Conservation (phyloP, 1,140 invertebrate genomes). For the Pemphigus obesinymphae region DNA sequence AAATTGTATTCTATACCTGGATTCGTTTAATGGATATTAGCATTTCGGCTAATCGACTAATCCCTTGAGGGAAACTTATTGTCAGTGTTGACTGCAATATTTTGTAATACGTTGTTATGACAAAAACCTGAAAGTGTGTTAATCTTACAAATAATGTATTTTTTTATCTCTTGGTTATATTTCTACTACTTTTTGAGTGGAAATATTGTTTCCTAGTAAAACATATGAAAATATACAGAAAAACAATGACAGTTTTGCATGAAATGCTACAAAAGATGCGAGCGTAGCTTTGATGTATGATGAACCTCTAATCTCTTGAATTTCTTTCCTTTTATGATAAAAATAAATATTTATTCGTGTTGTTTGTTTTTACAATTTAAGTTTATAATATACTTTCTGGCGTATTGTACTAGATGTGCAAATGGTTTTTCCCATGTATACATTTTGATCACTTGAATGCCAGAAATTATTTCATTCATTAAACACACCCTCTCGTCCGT, state of each 20-base stretch:
- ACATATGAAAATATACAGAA: constrained; percentile 71
- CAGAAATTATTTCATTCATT: constrained; percentile 88
- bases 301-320: constrained; percentile 63
- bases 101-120: constrained; percentile 68
- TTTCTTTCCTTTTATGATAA: too few species aligned
- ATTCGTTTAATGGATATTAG: constrained; percentile 65
- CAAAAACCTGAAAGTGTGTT: constrained; percentile 57
- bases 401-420: constrained; percentile 58
- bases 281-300: constrained; percentile 68
- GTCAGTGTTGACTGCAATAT: constrained; percentile 68
- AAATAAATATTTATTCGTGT: too few species aligned
- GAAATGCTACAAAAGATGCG: constrained; percentile 68
- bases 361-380: too few species aligned
- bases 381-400: constrained; percentile 56
- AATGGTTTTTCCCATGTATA: constrained; percentile 82
- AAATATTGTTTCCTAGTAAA: constrained; percentile 63
- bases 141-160: too few species aligned
- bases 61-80: constrained; percentile 66
- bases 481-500: constrained; percentile 79
- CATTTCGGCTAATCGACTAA: constrained; percentile 57
- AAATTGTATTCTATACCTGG: constrained; percentile 46
- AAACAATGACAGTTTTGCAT: constrained; percentile 72
- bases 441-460: constrained; percentile 90
- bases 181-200: constrained; percentile 71
- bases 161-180: too few species aligned